Percentiles rank a stretch among this genome's conserved stretches.
Conservation (phyloP, 2,888 invertebrate species). For the Hoplodrina ambigua region DNA sequence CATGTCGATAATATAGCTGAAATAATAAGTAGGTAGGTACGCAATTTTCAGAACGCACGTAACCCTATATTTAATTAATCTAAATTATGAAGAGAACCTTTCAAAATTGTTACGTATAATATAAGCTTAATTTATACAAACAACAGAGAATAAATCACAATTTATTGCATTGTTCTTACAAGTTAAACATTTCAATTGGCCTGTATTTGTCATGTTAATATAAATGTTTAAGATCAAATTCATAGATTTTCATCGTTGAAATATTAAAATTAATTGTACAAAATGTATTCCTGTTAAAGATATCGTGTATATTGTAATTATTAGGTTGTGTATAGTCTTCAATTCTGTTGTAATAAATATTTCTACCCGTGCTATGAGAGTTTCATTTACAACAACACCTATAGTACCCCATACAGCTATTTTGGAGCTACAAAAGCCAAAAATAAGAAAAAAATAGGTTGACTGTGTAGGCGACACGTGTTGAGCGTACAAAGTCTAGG, state of each 20-base stretch:
- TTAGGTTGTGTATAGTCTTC: slow-evolving; percentile 78
- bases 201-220: slow-evolving; percentile 57
- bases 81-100: slow-evolving; percentile 6
- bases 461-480: not conserved
- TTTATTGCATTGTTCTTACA: slow-evolving; percentile 56
- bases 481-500: not conserved
- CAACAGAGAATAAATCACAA: slow-evolving; percentile 32
- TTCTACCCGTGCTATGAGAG: slow-evolving; percentile 73
- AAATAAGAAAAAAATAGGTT: slow-evolving; percentile 11
- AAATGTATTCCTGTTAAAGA: slow-evolving; percentile 71
- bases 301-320: slow-evolving; percentile 69
- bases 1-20: not conserved
- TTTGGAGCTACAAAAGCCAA: slow-evolving; percentile 4
- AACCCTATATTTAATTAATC: slow-evolving; percentile 8
- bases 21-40: not conserved
- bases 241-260: slow-evolving; percentile 63
- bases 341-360: slow-evolving; percentile 82
- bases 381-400: slow-evolving; percentile 55
- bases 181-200: slow-evolving; percentile 44
- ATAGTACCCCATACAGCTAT: not conserved
- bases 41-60: slow-evolving; percentile 1
- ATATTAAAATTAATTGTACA: slow-evolving; percentile 65
- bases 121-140: slow-evolving; percentile 44
- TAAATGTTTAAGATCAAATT: slow-evolving; percentile 57
- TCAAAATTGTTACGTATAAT: slow-evolving; percentile 24